A percentile compares a stretch with the other conserved stretches of the same genome.
Conservation (phyloP, 2,888 invertebrate species). For the Arge pagana region DNA sequence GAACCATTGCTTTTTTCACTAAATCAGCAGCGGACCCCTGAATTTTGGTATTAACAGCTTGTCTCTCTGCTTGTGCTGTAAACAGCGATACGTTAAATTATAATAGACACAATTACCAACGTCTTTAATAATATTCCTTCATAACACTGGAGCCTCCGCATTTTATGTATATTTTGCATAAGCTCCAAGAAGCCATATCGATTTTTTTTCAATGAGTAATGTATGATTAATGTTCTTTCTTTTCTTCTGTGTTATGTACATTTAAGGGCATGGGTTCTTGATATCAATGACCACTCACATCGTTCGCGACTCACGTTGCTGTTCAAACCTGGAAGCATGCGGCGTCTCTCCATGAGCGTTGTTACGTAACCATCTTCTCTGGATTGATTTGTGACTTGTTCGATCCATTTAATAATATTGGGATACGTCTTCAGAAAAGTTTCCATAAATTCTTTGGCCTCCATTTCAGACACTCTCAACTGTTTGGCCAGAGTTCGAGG, state of each 20-base stretch:
- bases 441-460: slow-evolving; percentile 79
- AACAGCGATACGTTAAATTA: slow-evolving; percentile 20
- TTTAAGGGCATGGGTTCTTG: too few species aligned
- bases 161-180: slow-evolving; percentile 1
- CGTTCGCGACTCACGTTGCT: slow-evolving; percentile 62
- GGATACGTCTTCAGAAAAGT: slow-evolving; percentile 81
- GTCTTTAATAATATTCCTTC: neutral
- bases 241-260: neutral
- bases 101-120: slow-evolving; percentile 11
- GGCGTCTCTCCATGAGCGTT: slow-evolving; percentile 78
- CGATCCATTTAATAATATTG: slow-evolving; percentile 69
- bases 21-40: slow-evolving; percentile 98
- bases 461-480: slow-evolving; percentile 75
- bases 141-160: neutral
- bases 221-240: neutral
- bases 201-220: slow-evolving; percentile 4
- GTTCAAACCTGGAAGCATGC: slow-evolving; percentile 77
- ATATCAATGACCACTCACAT: too few species aligned
- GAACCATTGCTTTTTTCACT: slow-evolving; percentile 87
- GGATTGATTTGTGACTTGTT: slow-evolving; percentile 67
- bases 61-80: slow-evolving; percentile 86
- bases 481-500: slow-evolving; percentile 78
- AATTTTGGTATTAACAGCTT: slow-evolving; percentile 93
- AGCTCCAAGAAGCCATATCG: neutral
- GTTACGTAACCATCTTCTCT: slow-evolving; percentile 76